Percentiles rank a stretch among this genome's conserved stretches.
Conservation (phyloP, 2,888 invertebrate genomes). For the Rhogogaster chlorosoma region DNA sequence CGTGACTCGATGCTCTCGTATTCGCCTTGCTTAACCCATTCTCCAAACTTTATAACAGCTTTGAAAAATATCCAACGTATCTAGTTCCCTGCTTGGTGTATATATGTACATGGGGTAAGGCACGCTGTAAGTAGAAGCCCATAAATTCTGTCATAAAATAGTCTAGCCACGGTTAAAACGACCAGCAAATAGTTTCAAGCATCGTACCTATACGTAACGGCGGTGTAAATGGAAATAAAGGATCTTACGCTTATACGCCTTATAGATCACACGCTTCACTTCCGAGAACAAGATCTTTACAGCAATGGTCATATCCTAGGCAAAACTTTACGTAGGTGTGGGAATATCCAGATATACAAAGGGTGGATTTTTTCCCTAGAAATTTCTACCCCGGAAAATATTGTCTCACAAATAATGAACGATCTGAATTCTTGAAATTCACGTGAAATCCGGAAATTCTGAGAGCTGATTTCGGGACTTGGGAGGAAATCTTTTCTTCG, state of each 20-base stretch:
- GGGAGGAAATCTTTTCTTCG: not conserved
- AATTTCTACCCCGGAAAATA: no score
- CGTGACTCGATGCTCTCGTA: not conserved
- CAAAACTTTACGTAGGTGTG: not conserved
- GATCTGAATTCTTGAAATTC: not conserved
- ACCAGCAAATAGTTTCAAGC: conserved; percentile 34
- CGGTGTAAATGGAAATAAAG: conserved; percentile 26
- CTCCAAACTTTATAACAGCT: not conserved
- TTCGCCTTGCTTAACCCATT: not conserved
- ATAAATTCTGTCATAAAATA: conserved; percentile 43
- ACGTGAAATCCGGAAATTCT: no score
- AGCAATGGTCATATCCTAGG: not conserved
- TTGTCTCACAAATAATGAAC: no score
- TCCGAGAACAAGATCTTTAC: not conserved
- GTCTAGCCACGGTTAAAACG: conserved; percentile 15
- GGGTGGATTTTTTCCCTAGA: not conserved
- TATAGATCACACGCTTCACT: conserved; percentile 11
- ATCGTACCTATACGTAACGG: conserved; percentile 11
- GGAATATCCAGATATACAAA: not conserved
- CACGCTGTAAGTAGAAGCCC: conserved; percentile 16
- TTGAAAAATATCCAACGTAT: not conserved
- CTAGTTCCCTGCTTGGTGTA: not conserved
- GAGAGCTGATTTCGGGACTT: no score
- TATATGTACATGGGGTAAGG: not conserved
- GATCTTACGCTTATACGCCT: conserved; percentile 2